Evolutionary conservation across 2,888 invertebrate species (phyloP), one percentile per base, ranked within the genome.

Genomic region (Amphipyra berbera): DNA sequence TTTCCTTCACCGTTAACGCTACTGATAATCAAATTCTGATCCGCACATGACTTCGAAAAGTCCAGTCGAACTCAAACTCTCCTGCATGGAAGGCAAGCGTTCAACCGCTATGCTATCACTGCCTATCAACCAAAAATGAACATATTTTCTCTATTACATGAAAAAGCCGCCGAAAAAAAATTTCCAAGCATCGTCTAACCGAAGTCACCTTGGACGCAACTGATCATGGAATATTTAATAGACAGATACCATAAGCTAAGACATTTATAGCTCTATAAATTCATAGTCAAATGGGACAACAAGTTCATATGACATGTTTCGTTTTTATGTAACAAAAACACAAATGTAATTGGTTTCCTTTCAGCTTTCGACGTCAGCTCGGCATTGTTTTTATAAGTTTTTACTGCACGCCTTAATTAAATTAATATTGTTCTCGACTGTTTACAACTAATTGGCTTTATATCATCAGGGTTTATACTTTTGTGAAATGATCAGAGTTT

Each of bases 221-320:
- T 68, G 44, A 65, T 48, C 61, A 61, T 48, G 54, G 41, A 52
- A 61, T 58, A 65, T 49, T 33, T 45, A 68, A 71, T 44, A 68
- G 49, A 52, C 57, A 64, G 49, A 52, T 60, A 64, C 54, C 49
- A 60, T 57, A 70, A 60, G 65, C 58, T 58, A 45, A 38, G 37
- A 55, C 50, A 75, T 75, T 72, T 65, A 75, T 70, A 58, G 54
- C 57, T 45, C 54, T 7, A 72, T 75, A 75, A 57, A 72, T 74
- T 63, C 10, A 47, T 49, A 54, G 46, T 64, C 30, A 54, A 63
- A 64, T 57, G 57, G 52, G 52, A 53, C 54, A 59, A 59, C 48
- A 63, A 69, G n/a, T 61, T 57, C 45, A 50, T 68, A 57, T 47
- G 10, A 50, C 14, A 58, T 58, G 44, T 53, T 47, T 65, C 33